Conservation (phyloP, 2,888 invertebrate genomes). For the Anagyrus pseudococci region DNA sequence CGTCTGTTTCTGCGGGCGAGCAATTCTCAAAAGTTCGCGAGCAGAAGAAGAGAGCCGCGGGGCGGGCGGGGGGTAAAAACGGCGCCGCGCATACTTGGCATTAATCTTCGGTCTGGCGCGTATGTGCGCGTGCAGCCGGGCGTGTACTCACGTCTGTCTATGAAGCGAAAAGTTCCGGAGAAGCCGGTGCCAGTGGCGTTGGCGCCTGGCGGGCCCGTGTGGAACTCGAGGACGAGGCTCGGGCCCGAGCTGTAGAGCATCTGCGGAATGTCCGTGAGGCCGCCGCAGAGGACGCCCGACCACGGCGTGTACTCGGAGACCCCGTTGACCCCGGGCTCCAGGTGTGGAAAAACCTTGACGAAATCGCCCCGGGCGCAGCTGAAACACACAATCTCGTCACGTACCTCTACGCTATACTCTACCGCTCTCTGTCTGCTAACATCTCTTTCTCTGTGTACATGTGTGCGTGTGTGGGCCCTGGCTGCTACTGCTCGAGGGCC, state of each 20-base stretch:
- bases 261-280: slow-evolving; percentile 72
- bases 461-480: too few species aligned
- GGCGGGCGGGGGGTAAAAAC: too few species aligned
- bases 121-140: neutral
- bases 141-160: slow-evolving; percentile 75
- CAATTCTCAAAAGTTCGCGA: too few species aligned
- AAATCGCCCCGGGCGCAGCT: slow-evolving; percentile 80
- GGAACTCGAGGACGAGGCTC: slow-evolving; percentile 78
- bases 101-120: too few species aligned
- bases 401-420: too few species aligned
- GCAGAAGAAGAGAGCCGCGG: too few species aligned
- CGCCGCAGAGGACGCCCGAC: slow-evolving; percentile 77
- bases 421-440: too few species aligned
- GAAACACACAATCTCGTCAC: slow-evolving; percentile 48
- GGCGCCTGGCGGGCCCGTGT: slow-evolving; percentile 64
- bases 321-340: slow-evolving; percentile 71
- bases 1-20: too few species aligned
- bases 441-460: too few species aligned
- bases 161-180: slow-evolving; percentile 77
- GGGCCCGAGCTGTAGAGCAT: slow-evolving; percentile 79
- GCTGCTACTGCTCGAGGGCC: too few species aligned
- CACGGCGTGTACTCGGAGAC: slow-evolving; percentile 81
- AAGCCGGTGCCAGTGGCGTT: slow-evolving; percentile 76
- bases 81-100: neutral
- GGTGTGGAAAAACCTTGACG: slow-evolving; percentile 78